These are phyloP conservation scores for Piprites chloris DNA, from an alignment of 2,113 vertebrate genomes.

Conservation along the genomic window DNA sequence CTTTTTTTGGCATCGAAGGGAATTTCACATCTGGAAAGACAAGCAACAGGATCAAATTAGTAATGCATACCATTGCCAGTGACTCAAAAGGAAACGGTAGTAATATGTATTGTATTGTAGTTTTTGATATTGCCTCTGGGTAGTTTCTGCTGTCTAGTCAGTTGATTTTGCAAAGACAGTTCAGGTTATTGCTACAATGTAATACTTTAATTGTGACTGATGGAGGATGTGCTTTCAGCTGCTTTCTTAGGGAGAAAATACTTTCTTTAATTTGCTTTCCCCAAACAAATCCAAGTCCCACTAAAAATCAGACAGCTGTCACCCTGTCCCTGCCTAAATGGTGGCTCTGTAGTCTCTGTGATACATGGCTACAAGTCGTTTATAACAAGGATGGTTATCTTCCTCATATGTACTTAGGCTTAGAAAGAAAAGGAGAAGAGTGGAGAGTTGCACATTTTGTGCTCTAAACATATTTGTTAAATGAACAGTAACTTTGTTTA, in stretches of 20 bases:
- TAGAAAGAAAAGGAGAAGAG: neutral
- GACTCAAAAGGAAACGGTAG: slow-evolving; percentile 31
- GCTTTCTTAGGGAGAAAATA: neutral
- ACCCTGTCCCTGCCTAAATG: neutral
- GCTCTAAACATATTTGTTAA: neutral
- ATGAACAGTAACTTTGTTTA: neutral
- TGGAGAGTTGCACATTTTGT: neutral
- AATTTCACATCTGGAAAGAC: slow-evolving; percentile 20
- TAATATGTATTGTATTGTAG: neutral
- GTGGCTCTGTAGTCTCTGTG: neutral
- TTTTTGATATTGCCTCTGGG: neutral
- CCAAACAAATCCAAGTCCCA: neutral
- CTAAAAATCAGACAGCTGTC: neutral
- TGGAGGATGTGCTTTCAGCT: neutral
- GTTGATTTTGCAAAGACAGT: neutral
- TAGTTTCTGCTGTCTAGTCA: neutral
- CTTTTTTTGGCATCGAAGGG: neutral
- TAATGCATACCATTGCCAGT: neutral
- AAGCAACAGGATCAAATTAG: neutral
- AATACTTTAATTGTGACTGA: neutral
- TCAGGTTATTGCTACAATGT: neutral
- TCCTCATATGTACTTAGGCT: neutral
- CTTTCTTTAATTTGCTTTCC: neutral
- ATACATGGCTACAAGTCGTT: neutral
- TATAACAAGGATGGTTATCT: neutral